Percentiles rank a stretch among this genome's conserved stretches.
Evolutionary conservation across 2,113 vertebrate species (phyloP).

Genomic region (Dasypus novemcinctus): DNA sequence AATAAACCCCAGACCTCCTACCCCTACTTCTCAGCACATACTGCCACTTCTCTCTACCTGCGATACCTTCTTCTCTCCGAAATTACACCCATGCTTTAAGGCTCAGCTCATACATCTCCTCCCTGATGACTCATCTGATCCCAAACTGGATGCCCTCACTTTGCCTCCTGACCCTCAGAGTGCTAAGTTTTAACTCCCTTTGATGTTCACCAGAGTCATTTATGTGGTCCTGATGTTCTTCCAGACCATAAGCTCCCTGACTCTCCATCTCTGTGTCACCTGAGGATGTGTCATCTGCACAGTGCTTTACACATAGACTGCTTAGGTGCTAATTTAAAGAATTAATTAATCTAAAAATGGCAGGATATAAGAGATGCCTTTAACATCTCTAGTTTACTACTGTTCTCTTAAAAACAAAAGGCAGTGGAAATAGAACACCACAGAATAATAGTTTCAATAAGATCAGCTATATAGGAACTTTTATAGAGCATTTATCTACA

Average conservation of each 20-base stretch:
- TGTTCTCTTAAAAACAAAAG: background rate
- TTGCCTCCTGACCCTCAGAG: background rate
- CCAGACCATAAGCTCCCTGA: background rate
- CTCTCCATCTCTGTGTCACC: background rate
- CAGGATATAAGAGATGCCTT: background rate
- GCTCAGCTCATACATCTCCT: background rate
- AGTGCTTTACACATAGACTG: background rate
- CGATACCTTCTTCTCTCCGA: background rate
- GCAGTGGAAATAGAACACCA: background rate
- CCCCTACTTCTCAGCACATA: background rate
- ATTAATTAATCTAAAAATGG: background rate
- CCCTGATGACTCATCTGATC: background rate
- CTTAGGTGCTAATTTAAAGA: background rate
- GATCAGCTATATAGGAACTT: background rate
- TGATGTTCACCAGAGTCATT: background rate
- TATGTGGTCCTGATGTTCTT: background rate
- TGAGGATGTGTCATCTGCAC: background rate
- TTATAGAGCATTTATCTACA: background rate
- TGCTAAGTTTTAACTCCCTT: background rate
- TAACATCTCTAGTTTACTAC: slow-evolving; percentile 5
- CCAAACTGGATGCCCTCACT: background rate
- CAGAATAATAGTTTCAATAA: background rate
- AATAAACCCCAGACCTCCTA: background rate
- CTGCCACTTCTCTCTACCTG: background rate
- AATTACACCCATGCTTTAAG: background rate